Evolutionary conservation across 53 echinoderm and acorn worm genomes (phyloP), one percentile per base, ranked within the genome.

Genomic region (Hippasteria phrygiana): DNA sequence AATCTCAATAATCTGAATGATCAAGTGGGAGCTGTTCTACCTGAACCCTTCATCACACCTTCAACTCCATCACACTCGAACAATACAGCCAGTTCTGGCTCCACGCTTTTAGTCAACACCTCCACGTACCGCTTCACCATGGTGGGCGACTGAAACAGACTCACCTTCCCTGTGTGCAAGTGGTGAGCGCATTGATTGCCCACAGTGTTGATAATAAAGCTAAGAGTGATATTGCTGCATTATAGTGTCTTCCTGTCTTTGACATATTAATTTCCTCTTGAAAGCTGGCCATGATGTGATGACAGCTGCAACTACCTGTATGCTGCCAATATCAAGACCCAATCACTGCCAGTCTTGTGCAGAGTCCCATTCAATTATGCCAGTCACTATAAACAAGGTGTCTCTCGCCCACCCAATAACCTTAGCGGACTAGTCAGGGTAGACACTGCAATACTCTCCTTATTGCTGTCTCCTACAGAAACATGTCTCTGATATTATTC

Each of bases 291-390:
- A 53, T 85, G 70, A 85, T 70, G 85, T 85, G 85, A 47, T 85
- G 85, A 85, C 85, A 85, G 85, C 85, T 85, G 85, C 51, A 37
- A 85, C 85, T 70, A 70, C 85, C 85, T 85, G 85, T 71, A 53
- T 69, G 71, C 85, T 26, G 85, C 70, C 70, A 38, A 85, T 85
- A 85, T 85, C 35, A 45, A 70, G 31, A 85, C 45, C 43, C 65
- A 63, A 81, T 81, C 29, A 81, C 43, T 36, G 65, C 43, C 43
- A 43, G 56, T 41, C 42, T 13, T 64, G 66, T 38, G 65, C 28
- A 81, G 42, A 45, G 32, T 43, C 56, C 64, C 81, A 63, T 50
- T 75, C 48, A 75, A 75, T 75, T 75, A 24, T 29, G 18, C 72
- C 42, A 10, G 42, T 16, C 40, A 38, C 42, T 39, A 72, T 72